phyloP scores from a whole-genome alignment of 1,140 invertebrate species.

The Orius insidiosus region DNA sequence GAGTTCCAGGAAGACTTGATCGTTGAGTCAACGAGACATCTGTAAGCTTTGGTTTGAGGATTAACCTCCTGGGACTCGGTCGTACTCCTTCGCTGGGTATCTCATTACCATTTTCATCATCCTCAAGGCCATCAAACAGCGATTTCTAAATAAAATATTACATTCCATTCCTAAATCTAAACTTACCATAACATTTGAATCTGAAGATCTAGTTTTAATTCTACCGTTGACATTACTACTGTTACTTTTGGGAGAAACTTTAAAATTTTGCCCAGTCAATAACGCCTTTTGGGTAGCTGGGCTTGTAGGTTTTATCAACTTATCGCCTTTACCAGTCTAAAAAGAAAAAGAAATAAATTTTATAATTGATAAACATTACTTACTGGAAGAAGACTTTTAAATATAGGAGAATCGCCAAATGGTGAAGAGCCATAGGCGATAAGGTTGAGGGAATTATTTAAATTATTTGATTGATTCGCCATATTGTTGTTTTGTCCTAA shows the following conservation, averaged over 20 bases:
- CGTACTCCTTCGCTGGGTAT: slow-evolving; percentile 5
- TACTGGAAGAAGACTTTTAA: slow-evolving; percentile 50
- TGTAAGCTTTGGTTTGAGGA: slow-evolving; percentile 11
- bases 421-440: slow-evolving; percentile 48
- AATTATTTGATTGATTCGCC: background rate
- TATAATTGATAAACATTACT: too few relatives aligned
- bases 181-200: slow-evolving; percentile 15
- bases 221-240: slow-evolving; percentile 23
- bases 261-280: slow-evolving; percentile 34
- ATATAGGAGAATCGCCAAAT: slow-evolving; percentile 59
- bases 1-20: background rate
- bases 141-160: slow-evolving; percentile 33
- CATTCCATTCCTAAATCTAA: background rate
- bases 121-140: slow-evolving; percentile 49
- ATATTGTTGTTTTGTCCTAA: background rate
- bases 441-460: slow-evolving; percentile 29
- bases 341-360: too few relatives aligned
- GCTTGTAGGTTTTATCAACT: slow-evolving; percentile 54
- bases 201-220: slow-evolving; percentile 41
- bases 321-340: slow-evolving; percentile 42
- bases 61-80: slow-evolving; percentile 14
- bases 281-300: slow-evolving; percentile 44
- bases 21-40: background rate
- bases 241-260: slow-evolving; percentile 39
- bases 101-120: slow-evolving; percentile 34